phyloP scores from a whole-genome alignment of 2,797 vertebrate species.

The Sebastes trivittatus region DNA sequence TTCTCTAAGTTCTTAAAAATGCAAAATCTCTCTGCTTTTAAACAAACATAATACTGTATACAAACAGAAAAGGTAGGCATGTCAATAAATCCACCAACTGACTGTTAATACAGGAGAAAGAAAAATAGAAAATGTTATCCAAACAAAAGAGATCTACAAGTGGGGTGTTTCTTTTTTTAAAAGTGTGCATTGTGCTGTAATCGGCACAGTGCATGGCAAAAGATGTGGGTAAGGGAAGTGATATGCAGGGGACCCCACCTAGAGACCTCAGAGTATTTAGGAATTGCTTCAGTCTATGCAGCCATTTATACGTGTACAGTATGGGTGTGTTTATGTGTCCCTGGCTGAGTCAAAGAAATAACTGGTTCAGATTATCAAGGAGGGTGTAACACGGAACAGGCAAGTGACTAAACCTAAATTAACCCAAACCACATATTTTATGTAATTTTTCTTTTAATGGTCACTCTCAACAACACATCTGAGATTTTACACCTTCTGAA shows the following conservation, averaged over 20 bases:
- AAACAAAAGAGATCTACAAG: slow-evolving; percentile 86
- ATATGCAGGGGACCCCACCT: slow-evolving; percentile 81
- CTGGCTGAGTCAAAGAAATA: background rate
- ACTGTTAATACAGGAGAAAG: slow-evolving; percentile 82
- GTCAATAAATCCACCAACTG: slow-evolving; percentile 81
- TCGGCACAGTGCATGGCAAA: slow-evolving; percentile 79
- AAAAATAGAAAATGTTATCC: slow-evolving; percentile 81
- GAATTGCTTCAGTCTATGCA: background rate
- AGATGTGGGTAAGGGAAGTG: slow-evolving; percentile 67
- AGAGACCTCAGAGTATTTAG: slow-evolving; percentile 62
- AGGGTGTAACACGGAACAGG: background rate
- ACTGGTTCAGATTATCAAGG: background rate
- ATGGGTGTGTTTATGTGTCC: background rate
- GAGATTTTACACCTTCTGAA: background rate
- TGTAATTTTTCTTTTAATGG: background rate
- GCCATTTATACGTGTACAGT: background rate
- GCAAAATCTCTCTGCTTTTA: slow-evolving; percentile 83
- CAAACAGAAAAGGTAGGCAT: slow-evolving; percentile 89
- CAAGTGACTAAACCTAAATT: background rate
- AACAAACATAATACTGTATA: slow-evolving; percentile 82
- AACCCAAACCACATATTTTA: background rate
- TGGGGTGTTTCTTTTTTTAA: slow-evolving; percentile 77
- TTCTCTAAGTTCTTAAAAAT: slow-evolving; percentile 87
- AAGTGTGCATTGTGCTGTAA: slow-evolving; percentile 86
- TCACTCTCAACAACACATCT: background rate